A percentile compares a stretch with the other conserved stretches of the same genome.
These are phyloP conservation scores for Paramacrobiotus metropolitanus DNA, from an alignment of 1,140 invertebrate species.

Conservation along the genomic window DNA sequence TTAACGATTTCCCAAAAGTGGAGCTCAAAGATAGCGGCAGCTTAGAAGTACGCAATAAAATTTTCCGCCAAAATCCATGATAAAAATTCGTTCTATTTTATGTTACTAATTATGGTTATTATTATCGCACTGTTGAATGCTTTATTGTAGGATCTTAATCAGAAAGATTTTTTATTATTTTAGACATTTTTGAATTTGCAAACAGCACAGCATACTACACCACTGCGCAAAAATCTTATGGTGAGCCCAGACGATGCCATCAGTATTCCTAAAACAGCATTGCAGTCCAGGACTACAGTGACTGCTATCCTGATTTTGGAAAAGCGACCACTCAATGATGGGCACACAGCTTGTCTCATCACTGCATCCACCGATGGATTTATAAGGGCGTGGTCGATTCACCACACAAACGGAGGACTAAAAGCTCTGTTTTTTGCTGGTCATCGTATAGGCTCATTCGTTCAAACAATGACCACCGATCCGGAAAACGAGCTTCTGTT, in stretches of 20 bases:
- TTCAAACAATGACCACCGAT: not conserved
- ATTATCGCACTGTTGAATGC: too few relatives aligned
- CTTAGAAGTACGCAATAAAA: not conserved
- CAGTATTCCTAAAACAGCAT: not conserved
- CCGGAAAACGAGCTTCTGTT: not conserved
- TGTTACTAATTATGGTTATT: not conserved
- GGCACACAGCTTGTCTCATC: not conserved
- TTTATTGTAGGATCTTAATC: too few relatives aligned
- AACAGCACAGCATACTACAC: too few relatives aligned
- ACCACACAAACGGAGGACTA: not conserved
- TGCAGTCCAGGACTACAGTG: not conserved
- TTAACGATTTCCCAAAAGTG: not conserved
- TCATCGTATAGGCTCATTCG: slow-evolving; percentile 9
- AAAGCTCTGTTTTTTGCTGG: not conserved
- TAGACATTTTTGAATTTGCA: too few relatives aligned
- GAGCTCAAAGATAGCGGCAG: not conserved
- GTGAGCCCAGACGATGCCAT: not conserved
- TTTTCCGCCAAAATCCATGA: too few relatives aligned
- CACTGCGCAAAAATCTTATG: too few relatives aligned
- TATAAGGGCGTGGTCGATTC: not conserved
- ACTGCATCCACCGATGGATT: not conserved
- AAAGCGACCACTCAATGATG: not conserved
- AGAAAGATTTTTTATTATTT: too few relatives aligned
- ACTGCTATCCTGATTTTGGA: not conserved
- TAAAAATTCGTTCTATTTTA: too few relatives aligned